phyloP scores from a whole-genome alignment of 1,140 invertebrate species.

The Drosophila mayri region DNA sequence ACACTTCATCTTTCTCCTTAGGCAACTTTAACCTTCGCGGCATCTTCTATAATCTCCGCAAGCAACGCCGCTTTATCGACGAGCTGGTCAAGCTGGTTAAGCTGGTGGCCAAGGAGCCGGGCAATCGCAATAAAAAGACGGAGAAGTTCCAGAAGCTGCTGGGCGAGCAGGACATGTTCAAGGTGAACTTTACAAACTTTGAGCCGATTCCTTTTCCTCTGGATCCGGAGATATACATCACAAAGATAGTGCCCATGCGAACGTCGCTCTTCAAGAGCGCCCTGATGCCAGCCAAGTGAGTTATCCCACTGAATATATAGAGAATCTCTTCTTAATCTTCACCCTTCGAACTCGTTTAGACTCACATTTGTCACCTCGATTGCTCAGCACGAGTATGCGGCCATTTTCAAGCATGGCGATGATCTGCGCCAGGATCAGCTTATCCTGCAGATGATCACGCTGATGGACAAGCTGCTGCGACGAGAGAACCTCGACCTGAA shows the following conservation, averaged over 20 bases:
- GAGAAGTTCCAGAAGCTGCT: constrained; percentile 94
- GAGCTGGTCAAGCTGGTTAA: constrained; percentile 96
- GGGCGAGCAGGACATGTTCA: constrained; percentile 92
- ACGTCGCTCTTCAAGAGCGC: constrained; percentile 98
- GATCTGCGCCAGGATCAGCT: constrained; percentile 99
- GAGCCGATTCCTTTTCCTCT: constrained; percentile 97
- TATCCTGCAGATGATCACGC: constrained; percentile 97
- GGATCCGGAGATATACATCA: constrained; percentile 96
- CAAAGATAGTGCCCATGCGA: constrained; percentile 94
- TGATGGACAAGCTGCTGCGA: constrained; percentile 98
- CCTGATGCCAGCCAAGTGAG: constrained; percentile 96
- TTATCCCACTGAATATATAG: not conserved
- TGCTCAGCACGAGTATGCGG: constrained; percentile 94
- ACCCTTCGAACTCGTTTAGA: constrained; percentile 25
- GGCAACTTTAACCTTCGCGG: constrained; percentile 86
- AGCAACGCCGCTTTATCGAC: constrained; percentile 96
- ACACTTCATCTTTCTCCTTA: not conserved
- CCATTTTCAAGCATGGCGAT: constrained; percentile 99
- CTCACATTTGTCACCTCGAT: constrained; percentile 93
- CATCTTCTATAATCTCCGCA: constrained; percentile 89
- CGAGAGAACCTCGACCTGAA: constrained; percentile 98
- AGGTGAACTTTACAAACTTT: constrained; percentile 96
- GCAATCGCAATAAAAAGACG: constrained; percentile 96
- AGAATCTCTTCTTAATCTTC: not conserved
- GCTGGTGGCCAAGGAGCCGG: constrained; percentile 95